Conservation (phyloP, 2,113 vertebrate genomes). For the Aptenodytes forsteri region DNA sequence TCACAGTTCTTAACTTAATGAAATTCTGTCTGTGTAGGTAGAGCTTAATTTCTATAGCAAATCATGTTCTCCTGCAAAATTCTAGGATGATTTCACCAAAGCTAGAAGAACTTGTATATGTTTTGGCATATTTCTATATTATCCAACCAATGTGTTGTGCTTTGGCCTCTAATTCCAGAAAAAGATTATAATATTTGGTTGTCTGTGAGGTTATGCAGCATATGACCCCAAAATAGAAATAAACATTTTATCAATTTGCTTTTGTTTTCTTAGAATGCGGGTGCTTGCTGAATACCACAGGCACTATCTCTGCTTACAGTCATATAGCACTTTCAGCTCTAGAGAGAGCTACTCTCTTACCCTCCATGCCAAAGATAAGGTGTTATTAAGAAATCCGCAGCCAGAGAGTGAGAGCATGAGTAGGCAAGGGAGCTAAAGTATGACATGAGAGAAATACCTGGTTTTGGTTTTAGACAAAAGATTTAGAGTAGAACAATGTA, state of each 20-base stretch:
- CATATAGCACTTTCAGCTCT: neutral
- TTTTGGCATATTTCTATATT: neutral
- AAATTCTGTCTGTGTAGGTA: neutral
- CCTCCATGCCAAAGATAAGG: neutral
- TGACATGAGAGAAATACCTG: neutral
- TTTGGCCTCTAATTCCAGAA: neutral
- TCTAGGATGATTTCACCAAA: neutral
- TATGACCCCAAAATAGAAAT: constrained; percentile 22
- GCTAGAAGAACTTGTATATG: neutral
- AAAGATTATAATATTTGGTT: neutral
- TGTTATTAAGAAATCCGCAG: neutral
- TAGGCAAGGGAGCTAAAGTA: neutral
- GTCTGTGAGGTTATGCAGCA: neutral
- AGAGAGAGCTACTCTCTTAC: constrained; percentile 1
- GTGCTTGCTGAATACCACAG: neutral
- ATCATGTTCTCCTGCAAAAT: neutral
- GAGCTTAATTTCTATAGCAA: neutral
- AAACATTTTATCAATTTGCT: neutral
- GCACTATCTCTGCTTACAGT: neutral
- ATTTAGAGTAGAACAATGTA: neutral
- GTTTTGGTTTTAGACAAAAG: neutral
- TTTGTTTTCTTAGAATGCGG: neutral
- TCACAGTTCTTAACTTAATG: neutral
- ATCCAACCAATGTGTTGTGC: neutral
- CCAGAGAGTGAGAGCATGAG: neutral